Conservation (phyloP, 2,113 vertebrate genomes). For the human region GRCh38 chr9:84169001-84169500, state of each 20-base stretch:
- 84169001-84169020: neutral
- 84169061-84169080: neutral
- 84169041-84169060: neutral
- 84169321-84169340: neutral
- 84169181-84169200: neutral
- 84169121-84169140: neutral
- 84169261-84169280: neutral
- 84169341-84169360: neutral
- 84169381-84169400: neutral
- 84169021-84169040: slow-evolving; percentile 14
- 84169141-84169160: neutral
- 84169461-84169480: neutral
- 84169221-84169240: neutral
- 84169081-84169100: neutral
- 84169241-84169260: neutral
- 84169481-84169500: neutral
- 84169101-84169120: neutral
- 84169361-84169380: neutral
- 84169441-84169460: neutral
- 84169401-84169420: neutral
- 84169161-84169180: neutral
- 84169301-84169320: neutral
- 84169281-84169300: neutral
- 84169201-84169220: neutral
- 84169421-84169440: neutral